Evolutionary conservation across 2,797 vertebrate genomes (phyloP).

Genomic region (Nyctalus aviator): DNA sequence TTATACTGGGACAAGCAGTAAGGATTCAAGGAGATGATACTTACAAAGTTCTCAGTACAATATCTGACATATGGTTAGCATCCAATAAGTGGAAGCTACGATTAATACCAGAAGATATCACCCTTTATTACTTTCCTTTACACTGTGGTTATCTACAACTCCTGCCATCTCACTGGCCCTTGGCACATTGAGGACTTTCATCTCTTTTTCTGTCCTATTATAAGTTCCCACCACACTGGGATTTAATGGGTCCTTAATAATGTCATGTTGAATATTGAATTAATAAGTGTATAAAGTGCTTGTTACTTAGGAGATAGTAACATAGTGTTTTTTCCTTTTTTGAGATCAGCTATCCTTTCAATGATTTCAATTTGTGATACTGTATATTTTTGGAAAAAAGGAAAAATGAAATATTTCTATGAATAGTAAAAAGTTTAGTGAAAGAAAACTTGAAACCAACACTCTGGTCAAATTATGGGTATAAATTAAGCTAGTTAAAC

Average conservation of each 20-base stretch:
- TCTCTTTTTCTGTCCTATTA: background rate
- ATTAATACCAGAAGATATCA: background rate
- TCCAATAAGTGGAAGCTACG: background rate
- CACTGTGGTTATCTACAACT: background rate
- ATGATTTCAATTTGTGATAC: conserved; percentile 82
- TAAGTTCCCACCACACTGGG: background rate
- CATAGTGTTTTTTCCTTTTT: conserved; percentile 78
- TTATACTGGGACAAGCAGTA: background rate
- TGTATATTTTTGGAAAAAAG: conserved; percentile 79
- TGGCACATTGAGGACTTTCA: background rate
- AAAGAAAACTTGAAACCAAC: conserved; percentile 81
- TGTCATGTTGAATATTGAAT: conserved; percentile 62
- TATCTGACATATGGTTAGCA: background rate
- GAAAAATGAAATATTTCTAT: conserved; percentile 83
- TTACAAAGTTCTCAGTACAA: background rate
- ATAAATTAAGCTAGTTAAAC: conserved; percentile 83
- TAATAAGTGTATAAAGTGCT: conserved; percentile 70
- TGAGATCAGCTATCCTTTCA: conserved; percentile 79
- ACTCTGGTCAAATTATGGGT: conserved; percentile 80
- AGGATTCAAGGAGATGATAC: background rate
- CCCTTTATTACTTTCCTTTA: background rate
- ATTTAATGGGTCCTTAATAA: conserved; percentile 71
- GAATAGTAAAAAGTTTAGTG: conserved; percentile 80
- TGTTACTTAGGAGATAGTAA: conserved; percentile 74
- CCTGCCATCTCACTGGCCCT: background rate